Conservation (phyloP, 2,797 vertebrate species). For the Pterois miles region DNA sequence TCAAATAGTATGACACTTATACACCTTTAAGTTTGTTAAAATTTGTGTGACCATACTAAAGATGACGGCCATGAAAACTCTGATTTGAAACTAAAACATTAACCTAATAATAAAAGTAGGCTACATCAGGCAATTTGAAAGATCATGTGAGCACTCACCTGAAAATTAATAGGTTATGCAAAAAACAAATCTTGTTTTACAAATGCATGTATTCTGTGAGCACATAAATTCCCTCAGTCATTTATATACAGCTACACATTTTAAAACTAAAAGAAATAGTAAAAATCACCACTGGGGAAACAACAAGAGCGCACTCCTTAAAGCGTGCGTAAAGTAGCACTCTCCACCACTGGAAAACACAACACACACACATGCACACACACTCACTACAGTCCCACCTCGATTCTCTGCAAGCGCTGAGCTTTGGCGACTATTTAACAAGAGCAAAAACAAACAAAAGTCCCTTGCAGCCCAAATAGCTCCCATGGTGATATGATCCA, state of each 20-base stretch:
- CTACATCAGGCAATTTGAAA: neutral
- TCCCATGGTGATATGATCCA: slow-evolving; percentile 86
- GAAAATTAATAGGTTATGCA: neutral
- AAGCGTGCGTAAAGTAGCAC: slow-evolving; percentile 74
- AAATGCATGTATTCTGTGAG: neutral
- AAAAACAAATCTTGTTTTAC: neutral
- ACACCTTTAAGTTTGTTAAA: neutral
- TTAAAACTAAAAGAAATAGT: slow-evolving; percentile 3
- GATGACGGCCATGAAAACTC: neutral
- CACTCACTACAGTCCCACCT: slow-evolving; percentile 81
- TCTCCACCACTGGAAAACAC: slow-evolving; percentile 52
- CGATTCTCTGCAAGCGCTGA: slow-evolving; percentile 79
- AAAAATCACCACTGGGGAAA: slow-evolving; percentile 34
- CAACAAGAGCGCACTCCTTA: slow-evolving; percentile 64
- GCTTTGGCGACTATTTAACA: slow-evolving; percentile 86
- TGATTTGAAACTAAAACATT: neutral
- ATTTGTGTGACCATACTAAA: neutral
- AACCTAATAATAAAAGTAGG: neutral
- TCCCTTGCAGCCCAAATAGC: slow-evolving; percentile 80
- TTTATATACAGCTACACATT: neutral
- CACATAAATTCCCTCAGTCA: neutral
- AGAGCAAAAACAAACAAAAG: slow-evolving; percentile 87
- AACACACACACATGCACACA: slow-evolving; percentile 36
- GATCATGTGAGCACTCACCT: neutral
- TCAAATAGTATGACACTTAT: neutral